Evolutionary conservation across 2,113 vertebrate species (phyloP).

Genomic region (Tragelaphus strepsiceros): DNA sequence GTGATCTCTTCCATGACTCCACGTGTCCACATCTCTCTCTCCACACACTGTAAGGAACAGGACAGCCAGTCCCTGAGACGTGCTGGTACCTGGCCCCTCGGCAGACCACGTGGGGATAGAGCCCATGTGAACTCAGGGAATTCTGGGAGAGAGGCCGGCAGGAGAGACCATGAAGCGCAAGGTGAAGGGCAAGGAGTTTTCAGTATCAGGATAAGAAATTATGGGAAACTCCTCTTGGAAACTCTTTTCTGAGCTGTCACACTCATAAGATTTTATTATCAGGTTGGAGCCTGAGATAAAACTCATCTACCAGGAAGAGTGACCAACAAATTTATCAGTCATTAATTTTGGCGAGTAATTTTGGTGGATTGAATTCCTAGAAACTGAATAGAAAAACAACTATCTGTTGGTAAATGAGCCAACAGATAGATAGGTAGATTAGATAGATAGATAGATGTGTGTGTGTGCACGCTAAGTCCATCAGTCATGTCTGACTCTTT

Average conservation of each 20-base stretch:
- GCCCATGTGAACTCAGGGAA: background rate
- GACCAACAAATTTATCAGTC: background rate
- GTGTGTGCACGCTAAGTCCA: rapidly evolving
- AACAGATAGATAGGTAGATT: background rate
- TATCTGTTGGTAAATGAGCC: background rate
- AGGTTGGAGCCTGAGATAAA: background rate
- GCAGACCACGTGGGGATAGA: rapidly evolving
- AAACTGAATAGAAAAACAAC: background rate
- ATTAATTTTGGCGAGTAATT: background rate
- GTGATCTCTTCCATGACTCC: background rate
- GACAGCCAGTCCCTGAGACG: background rate
- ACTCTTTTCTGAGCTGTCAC: background rate
- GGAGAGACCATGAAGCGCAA: background rate
- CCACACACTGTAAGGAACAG: background rate
- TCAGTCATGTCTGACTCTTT: background rate
- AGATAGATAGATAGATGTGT: background rate
- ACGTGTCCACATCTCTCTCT: background rate
- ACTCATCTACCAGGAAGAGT: background rate
- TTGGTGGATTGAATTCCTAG: background rate
- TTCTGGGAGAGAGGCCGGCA: background rate
- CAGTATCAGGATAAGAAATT: background rate
- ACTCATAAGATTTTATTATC: background rate
- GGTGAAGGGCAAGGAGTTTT: background rate
- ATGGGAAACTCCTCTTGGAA: background rate
- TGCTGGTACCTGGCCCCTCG: background rate